Base-by-base conservation (phyloP, 2,888 invertebrate genomes). In the Dicycla oo region DNA sequence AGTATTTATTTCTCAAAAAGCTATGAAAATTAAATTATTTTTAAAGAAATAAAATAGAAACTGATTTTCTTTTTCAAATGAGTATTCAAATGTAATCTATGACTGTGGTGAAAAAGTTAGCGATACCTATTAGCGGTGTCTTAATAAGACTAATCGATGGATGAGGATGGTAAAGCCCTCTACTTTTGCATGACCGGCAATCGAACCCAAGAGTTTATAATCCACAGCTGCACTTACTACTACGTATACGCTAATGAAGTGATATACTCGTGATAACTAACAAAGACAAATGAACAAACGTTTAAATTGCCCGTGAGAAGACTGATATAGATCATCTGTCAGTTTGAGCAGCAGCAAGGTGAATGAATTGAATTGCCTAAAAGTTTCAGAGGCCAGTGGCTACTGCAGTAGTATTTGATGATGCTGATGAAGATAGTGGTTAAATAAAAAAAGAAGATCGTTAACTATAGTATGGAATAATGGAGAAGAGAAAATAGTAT, bases 321-420 rank as follows among this genome's bases (percentile, higher is more conserved):
- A 0, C 38, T 78, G 73, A 82, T 82, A 67, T 3, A 1, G 63
- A 79, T 78, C 79, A 56, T 13, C 54, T 72, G 83, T 64, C 63
- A 67, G 64, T 49, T 62, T 43, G 45, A 45, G 2, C 23, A 47
- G 30, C 72, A 82, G 30, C 72, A 78, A 78, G 78, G 82, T 78
- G 82, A 82, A 78, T 78, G 65, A 61, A 71, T 63, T 66, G 49
- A 67, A 62, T 71, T 18, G 23, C 38, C 4, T 57, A 18, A 38
- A 5, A 58, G 49, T 49, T 70, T 54, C 61, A 71, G 78, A 65
- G 78, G 78, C 56, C 70, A 65, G 30, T 63, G 45, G 60, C 54
- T 62, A 66, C 66, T 40, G 8, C 51, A 8, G 54, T 10, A 13
- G 43, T 60, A 38, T 54, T 63, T 20, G 1, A 58, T 49, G 11